A percentile compares a stretch with the other conserved stretches of the same genome.
These are phyloP conservation scores for Augiades crinisus DNA, from an alignment of 2,888 invertebrate genomes.

Conservation along the genomic window DNA sequence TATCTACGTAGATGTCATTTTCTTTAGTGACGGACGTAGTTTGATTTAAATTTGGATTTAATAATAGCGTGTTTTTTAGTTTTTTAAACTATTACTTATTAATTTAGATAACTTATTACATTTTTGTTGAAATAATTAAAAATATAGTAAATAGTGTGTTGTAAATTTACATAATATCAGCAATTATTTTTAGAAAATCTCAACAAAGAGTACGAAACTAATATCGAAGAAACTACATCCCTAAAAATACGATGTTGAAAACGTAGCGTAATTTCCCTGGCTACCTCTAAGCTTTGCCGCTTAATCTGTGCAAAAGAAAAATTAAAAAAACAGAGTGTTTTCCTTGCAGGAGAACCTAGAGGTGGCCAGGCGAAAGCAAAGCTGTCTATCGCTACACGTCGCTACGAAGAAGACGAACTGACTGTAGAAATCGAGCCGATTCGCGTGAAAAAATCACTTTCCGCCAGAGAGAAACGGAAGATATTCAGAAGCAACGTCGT, in stretches of 20 bases:
- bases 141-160: too few species aligned
- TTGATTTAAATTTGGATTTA: too few species aligned
- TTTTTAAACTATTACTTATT: too few species aligned
- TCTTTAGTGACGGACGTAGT: too few species aligned
- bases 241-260: not conserved
- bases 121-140: too few species aligned
- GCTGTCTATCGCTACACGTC: not conserved
- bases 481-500: conserved; percentile 65
- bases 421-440: conserved; percentile 2
- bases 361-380: conserved; percentile 26
- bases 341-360: conserved; percentile 68
- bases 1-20: too few species aligned
- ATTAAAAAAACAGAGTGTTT: conserved; percentile 51
- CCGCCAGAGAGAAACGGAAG: conserved; percentile 56
- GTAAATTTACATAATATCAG: too few species aligned
- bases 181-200: too few species aligned
- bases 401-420: conserved; percentile 7
- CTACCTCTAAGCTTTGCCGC: conserved; percentile 44
- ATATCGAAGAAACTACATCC: not conserved
- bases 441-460: conserved; percentile 25
- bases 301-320: conserved; percentile 26
- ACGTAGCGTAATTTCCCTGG: conserved; percentile 42
- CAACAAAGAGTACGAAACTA: too few species aligned
- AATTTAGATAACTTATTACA: too few species aligned
- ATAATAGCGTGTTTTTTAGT: too few species aligned